phyloP scores from a whole-genome alignment of 2,113 vertebrate genomes.

The Eptatretus burgeri region DNA sequence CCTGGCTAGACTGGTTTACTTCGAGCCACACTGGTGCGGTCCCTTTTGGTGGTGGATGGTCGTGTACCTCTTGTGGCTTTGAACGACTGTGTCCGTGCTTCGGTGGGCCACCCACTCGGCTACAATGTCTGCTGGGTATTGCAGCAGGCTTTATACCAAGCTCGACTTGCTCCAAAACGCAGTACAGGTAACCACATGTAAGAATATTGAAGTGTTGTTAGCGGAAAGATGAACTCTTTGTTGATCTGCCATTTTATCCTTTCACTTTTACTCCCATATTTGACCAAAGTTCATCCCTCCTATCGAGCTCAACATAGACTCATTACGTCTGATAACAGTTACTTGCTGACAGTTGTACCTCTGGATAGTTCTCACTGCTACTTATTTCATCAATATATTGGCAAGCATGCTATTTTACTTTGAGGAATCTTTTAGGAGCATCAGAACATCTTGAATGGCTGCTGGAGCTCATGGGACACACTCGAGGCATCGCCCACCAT shows the following conservation, averaged over 20 bases:
- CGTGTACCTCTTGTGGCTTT: slow-evolving; percentile 35
- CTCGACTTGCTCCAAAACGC: slow-evolving; percentile 27
- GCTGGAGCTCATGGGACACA: slow-evolving; percentile 56
- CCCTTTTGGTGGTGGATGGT: slow-evolving; percentile 45
- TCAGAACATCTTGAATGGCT: slow-evolving; percentile 59
- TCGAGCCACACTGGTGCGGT: slow-evolving; percentile 32
- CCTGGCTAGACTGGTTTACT: slow-evolving; percentile 27
- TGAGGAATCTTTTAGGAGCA: slow-evolving; percentile 24
- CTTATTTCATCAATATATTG: neutral
- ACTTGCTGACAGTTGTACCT: neutral
- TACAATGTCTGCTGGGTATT: slow-evolving; percentile 33
- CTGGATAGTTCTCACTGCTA: neutral
- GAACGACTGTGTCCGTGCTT: slow-evolving; percentile 23
- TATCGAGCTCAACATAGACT: neutral
- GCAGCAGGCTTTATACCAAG: slow-evolving; percentile 43
- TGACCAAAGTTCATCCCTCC: neutral
- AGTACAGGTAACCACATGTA: slow-evolving; percentile 30
- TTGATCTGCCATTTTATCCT: neutral
- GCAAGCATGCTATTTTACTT: neutral
- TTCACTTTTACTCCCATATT: neutral
- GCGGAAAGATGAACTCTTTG: neutral
- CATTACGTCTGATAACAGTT: neutral
- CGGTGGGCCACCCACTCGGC: slow-evolving; percentile 17
- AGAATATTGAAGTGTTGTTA: neutral
- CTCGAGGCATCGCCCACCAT: slow-evolving; percentile 31